Percentiles rank a stretch among this genome's conserved stretches.
phyloP scores from a whole-genome alignment of 30 jellyfish, hydroid and myxozoan species.

The Morbakka virulenta region DNA sequence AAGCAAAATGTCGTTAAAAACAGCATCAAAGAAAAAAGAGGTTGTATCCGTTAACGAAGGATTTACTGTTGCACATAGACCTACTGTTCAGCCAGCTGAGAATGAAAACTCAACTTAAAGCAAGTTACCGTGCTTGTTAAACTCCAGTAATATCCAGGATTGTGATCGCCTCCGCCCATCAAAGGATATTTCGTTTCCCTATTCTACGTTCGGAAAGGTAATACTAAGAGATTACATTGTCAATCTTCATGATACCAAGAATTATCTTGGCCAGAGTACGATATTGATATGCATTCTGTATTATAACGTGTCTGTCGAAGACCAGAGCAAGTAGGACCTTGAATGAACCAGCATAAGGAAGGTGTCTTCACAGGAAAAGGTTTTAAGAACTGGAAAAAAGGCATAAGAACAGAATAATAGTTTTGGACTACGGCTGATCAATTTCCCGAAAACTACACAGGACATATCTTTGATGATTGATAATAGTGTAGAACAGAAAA shows the following conservation, averaged over 20 bases:
- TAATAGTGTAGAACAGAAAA: no score
- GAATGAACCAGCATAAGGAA: neutral
- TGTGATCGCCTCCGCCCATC: neutral
- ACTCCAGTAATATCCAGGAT: neutral
- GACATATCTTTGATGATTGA: no score
- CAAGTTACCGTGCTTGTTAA: neutral
- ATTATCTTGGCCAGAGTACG: neutral
- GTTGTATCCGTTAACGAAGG: neutral
- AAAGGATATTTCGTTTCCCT: neutral
- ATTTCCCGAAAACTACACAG: no score
- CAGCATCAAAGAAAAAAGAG: neutral
- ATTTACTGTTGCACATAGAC: neutral
- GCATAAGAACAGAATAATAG: no score
- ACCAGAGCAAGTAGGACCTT: neutral
- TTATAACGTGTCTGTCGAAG: neutral
- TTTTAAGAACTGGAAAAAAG: no score
- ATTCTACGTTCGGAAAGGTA: neutral
- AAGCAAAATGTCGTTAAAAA: neutral
- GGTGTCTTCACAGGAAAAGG: no score
- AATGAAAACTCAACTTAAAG: neutral
- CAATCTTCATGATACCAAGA: neutral
- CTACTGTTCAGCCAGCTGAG: neutral
- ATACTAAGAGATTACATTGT: neutral
- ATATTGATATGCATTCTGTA: neutral
- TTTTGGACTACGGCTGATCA: no score